phyloP scores from a whole-genome alignment of 2,113 vertebrate species.

The Sylvilagus bachmani region DNA sequence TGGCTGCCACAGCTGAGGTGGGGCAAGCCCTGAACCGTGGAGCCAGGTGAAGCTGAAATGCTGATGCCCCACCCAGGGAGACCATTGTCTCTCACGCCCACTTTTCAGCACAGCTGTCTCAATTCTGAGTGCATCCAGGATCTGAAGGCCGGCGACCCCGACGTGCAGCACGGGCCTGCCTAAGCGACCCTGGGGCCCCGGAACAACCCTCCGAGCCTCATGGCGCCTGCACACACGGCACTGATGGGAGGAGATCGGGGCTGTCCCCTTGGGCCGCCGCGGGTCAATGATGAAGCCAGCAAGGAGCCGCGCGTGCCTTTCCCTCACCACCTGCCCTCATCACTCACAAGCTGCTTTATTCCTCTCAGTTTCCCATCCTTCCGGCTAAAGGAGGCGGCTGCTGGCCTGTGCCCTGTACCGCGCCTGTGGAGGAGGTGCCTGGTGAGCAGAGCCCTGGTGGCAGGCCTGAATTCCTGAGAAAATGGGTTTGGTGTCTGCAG shows the following conservation, averaged over 20 bases:
- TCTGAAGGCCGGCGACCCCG: background rate
- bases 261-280: background rate
- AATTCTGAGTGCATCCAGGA: background rate
- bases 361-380: background rate
- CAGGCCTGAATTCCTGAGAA: background rate
- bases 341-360: no score
- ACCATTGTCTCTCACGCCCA: background rate
- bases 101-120: background rate
- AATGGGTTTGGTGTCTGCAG: background rate
- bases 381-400: background rate
- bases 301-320: background rate
- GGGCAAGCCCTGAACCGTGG: background rate
- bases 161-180: background rate
- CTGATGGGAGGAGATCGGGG: background rate
- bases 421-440: background rate
- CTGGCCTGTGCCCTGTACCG: background rate
- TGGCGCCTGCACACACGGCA: background rate
- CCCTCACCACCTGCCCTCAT: background rate
- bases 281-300: background rate
- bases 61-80: background rate
- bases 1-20: background rate
- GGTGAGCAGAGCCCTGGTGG: background rate
- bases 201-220: rapidly evolving
- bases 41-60: background rate
- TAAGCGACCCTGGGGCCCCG: background rate